Percentiles rank a stretch among this genome's conserved stretches.
Evolutionary conservation across 2,113 vertebrate genomes (phyloP).

Genomic region (Macrotis lagotis): DNA sequence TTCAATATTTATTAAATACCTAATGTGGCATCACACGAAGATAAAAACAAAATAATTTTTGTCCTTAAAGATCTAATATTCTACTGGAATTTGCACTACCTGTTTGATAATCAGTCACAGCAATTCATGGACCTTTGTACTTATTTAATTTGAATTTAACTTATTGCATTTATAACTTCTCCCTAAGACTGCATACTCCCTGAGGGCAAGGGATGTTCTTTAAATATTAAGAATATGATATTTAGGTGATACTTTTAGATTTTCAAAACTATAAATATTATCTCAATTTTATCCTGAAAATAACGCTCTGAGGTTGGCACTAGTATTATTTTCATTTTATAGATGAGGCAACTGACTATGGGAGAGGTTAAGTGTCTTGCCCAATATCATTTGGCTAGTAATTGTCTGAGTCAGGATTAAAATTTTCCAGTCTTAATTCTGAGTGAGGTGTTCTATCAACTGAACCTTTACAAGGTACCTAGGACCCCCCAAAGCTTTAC

Average conservation of each 20-base stretch:
- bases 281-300: neutral
- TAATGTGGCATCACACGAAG: neutral
- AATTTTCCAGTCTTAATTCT: neutral
- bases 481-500: neutral
- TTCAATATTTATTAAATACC: neutral
- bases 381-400: neutral
- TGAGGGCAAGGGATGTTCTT: neutral
- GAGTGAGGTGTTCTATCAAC: neutral
- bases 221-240: neutral
- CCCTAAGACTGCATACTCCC: neutral
- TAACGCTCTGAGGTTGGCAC: neutral
- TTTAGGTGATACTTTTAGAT: neutral
- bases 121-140: neutral
- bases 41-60: neutral
- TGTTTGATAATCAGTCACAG: neutral
- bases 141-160: neutral
- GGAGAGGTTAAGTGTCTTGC: neutral
- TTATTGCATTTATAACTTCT: neutral
- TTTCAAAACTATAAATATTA: neutral
- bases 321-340: neutral
- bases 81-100: neutral
- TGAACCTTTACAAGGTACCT: neutral
- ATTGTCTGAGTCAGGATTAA: neutral
- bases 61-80: neutral
- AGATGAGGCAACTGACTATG: neutral